These are phyloP conservation scores for Phycodurus eques DNA, from an alignment of 2,113 vertebrate species.

Conservation along the genomic window DNA sequence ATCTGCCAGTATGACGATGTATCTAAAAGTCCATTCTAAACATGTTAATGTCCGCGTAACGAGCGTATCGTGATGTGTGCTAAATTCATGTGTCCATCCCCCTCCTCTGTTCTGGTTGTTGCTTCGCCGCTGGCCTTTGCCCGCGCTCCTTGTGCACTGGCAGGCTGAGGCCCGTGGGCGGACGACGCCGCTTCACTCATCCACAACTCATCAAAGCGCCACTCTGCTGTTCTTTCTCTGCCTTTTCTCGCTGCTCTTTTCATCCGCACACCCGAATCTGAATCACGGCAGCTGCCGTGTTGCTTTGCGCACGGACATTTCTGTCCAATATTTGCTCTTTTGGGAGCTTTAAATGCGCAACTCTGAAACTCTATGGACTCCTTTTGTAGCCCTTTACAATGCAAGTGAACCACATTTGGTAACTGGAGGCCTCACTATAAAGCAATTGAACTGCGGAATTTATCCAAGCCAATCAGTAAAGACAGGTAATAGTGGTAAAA, in stretches of 20 bases:
- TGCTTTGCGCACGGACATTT: not conserved
- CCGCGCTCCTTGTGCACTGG: slow-evolving; percentile 44
- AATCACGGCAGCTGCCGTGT: not conserved
- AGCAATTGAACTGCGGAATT: too few species aligned
- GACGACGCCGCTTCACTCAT: slow-evolving; percentile 59
- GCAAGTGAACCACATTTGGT: not conserved
- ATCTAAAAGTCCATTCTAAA: not conserved
- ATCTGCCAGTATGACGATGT: too few species aligned
- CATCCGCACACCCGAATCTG: not conserved
- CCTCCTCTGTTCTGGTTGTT: slow-evolving; percentile 32
- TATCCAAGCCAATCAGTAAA: too few species aligned
- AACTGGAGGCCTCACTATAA: too few species aligned
- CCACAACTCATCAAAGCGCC: slow-evolving; percentile 53
- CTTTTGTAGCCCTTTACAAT: not conserved
- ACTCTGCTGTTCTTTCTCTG: slow-evolving; percentile 29
- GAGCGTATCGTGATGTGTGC: not conserved
- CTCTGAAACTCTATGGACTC: not conserved
- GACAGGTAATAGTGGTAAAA: too few species aligned
- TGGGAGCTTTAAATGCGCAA: not conserved
- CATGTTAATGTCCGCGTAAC: not conserved
- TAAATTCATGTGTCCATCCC: slow-evolving; percentile 2
- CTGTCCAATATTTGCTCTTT: not conserved
- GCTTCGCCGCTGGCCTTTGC: slow-evolving; percentile 59
- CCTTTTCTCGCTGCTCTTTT: slow-evolving; percentile 8
- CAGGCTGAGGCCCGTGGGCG: slow-evolving; percentile 63